Base-by-base conservation (phyloP, 2,888 invertebrate genomes). In the Erebia epiphron region DNA sequence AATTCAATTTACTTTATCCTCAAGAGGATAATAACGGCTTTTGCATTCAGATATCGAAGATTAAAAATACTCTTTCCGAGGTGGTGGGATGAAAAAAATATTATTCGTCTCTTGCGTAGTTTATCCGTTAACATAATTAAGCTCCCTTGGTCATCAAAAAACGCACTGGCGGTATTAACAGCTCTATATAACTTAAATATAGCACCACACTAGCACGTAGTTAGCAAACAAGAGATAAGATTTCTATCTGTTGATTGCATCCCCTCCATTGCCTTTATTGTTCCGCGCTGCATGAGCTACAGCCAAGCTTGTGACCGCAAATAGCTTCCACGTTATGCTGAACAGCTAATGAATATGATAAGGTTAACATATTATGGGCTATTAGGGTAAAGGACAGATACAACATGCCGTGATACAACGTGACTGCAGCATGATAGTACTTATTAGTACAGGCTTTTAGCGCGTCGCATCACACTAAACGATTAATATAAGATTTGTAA, bases 201-300 rank as follows among this genome's bases (percentile, higher is more conserved):
- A 62, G 54, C 54, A 62, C 16, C 52, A 67, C 68, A 21, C 46
- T 16, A 61, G 60, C 64, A 65, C 43, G 70, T 70, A 68, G 69
- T 62, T 58, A 72, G 57, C 58, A 67, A 46, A 67, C 57, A 57
- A 68, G 68, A 73, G 68, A 73, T 73, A 73, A 73, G 73, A 73
- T 73, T 70, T 67, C 73, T 69, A 73, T 73, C 73, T 73, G 68
- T 73, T 73, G 73, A 68, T 71, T 73, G 73, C 68, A 50, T 68
- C 65, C 68, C 68, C 71, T 73, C 68, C 73, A 73, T 73, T 73
- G 71, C 66, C 66, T 46, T 63, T 68, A 70, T 70, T 70, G 70
- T 70, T 67, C 56, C 61, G 41, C 60, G 18, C 26, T 70, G 64
- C 46, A 66, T 58, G 58, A 67, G 58, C 67, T 67, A 49, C 35